phyloP scores from a whole-genome alignment of 1,140 invertebrate genomes.

The Acromyrmex heyeri region DNA sequence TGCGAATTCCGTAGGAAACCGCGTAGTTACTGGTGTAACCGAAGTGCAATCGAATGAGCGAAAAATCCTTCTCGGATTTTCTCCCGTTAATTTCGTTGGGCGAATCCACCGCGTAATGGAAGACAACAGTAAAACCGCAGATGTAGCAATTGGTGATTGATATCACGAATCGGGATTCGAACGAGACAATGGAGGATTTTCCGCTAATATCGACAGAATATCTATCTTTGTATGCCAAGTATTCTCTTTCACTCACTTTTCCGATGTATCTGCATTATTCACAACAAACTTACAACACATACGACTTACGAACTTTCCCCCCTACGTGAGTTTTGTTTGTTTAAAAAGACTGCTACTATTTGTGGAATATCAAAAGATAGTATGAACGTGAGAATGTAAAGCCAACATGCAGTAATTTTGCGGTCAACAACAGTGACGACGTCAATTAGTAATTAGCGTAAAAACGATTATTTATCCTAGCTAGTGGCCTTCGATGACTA shows the following conservation, averaged over 20 bases:
- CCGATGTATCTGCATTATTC: background rate
- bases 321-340: background rate
- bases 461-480: slow-evolving; percentile 35
- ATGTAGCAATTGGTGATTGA: slow-evolving; percentile 18
- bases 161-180: background rate
- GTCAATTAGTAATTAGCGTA: slow-evolving; percentile 27
- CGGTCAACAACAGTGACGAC: background rate
- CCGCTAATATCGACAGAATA: background rate
- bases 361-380: background rate
- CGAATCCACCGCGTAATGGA: slow-evolving; percentile 32
- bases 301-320: background rate
- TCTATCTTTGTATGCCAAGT: background rate
- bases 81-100: slow-evolving; percentile 23
- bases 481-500: slow-evolving; percentile 30
- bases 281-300: background rate
- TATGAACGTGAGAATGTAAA: background rate
- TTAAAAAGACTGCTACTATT: background rate
- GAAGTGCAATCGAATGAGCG: slow-evolving; percentile 16
- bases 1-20: slow-evolving; percentile 25
- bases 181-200: slow-evolving; percentile 14
- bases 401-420: background rate
- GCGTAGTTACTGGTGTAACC: background rate
- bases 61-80: slow-evolving; percentile 38
- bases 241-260: background rate
- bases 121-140: slow-evolving; percentile 22